Evolutionary conservation across 2,113 vertebrate species (phyloP), one percentile per base, ranked within the genome.

Genomic region (Prionailurus bengalensis): DNA sequence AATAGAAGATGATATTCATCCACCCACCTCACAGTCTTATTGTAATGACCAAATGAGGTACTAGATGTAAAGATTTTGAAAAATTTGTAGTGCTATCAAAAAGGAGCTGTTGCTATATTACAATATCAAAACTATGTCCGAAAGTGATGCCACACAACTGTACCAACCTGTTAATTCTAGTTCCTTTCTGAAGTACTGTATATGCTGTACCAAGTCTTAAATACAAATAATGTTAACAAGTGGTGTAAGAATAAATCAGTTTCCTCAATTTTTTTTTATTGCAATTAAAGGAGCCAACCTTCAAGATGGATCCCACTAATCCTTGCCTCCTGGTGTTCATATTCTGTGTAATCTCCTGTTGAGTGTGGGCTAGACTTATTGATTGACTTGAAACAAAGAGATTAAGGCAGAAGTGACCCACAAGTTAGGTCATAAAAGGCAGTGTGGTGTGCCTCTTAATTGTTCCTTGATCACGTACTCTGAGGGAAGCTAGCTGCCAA

Each of bases 61-160:
- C 9, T 68, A 2, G 2, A 84, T 58, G 36, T 48, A 79, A 76
- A 39, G 19, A 66, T 85, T 92, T 70, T 94, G 29, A 82, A 88
- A 94, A 89, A 9, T 16, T 17, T 74, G 16, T 2, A 94, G 9
- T 6, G 51, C 17, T 79, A 66, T 23, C 12, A 85, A 84, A 55
- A 42, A 63, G 36, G 23, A 93, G 12, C 12, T 86, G 31, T 16
- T 70, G 10, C 16, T 68, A 42, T 29, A 73, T 17, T 73, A 19
- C 39, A 45, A 33, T 61, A n/a, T 92, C 14, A 96, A 84, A 96
- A 93, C 84, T 36, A 45, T 39, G 4, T 76, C 48, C 86, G 79
- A 68, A 95, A 63, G 2, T 86, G 17, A 63, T 86, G 29, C 4
- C 68, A 78, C 23, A n/a, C 10, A 45, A 58, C 53, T 71, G 4